Evolutionary conservation across 2,888 invertebrate genomes (phyloP).

Genomic region (Tridacna crocea): DNA sequence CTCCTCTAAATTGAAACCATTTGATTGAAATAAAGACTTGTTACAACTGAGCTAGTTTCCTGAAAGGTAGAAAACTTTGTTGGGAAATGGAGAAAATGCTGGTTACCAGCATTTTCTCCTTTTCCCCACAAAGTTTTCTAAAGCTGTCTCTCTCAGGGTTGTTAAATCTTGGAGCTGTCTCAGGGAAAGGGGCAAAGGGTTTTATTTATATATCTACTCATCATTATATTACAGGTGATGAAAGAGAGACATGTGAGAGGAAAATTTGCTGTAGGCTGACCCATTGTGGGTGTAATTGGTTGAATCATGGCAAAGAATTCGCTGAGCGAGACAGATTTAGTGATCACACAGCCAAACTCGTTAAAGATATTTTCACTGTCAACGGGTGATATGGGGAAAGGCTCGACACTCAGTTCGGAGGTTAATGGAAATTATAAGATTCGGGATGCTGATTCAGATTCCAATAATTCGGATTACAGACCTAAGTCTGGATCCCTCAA

Average conservation of each 20-base stretch:
- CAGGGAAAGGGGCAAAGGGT: neutral
- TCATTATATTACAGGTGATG: neutral
- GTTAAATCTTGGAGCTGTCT: no score
- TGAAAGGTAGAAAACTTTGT: no score
- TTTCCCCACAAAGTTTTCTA: no score
- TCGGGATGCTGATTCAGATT: constrained; percentile 19
- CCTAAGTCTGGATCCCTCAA: constrained; percentile 44
- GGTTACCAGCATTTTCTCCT: no score
- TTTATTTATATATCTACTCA: neutral
- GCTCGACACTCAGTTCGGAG: constrained; percentile 29
- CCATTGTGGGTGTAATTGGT: constrained; percentile 9
- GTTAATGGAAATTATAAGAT: constrained; percentile 55
- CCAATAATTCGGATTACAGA: constrained; percentile 21
- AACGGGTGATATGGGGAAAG: constrained; percentile 56
- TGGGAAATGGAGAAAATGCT: no score
- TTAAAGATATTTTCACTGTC: constrained; percentile 57
- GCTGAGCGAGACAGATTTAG: constrained; percentile 58
- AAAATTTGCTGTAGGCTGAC: neutral
- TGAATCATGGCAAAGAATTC: constrained; percentile 54
- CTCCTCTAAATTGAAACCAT: no score
- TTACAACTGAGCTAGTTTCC: no score
- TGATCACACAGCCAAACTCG: constrained; percentile 56
- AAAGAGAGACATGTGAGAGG: constrained; percentile 9
- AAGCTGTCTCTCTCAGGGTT: no score
- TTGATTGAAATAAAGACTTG: no score